Base-by-base conservation (phyloP, 2,113 vertebrate genomes). In the Oreochromis tanganicae region DNA sequence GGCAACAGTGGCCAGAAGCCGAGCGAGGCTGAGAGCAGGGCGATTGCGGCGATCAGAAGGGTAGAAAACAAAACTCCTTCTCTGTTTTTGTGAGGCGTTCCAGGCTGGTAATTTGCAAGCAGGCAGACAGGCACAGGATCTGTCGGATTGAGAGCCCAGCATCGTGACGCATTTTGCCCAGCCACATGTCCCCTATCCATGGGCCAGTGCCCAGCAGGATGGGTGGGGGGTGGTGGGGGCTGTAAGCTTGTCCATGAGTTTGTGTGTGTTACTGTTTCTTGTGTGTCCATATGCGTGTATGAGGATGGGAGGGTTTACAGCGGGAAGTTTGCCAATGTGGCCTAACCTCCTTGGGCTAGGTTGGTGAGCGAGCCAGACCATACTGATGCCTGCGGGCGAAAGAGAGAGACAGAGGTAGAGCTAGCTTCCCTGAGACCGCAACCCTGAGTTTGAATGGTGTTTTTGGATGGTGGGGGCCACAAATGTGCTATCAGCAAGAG, bases 151-250 rank as follows among this genome's bases (percentile, higher is more conserved):
- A 91, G 84, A 92, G 94, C 92, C 90, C 92, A 87, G 92, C 92
- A 90, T 93, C 78, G 85, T 96, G 96, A 96, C 94, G 94, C 95
- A 96, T 95, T 93, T 96, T 36, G 55, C 92, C 92, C 87, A 81
- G 88, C 92, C 96, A 96, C 96, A 95, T 96, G 95, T 93, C 93
- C 88, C 85, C 81, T 87, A 83, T 90, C 93, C 89, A 66, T 61
- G 87, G 94, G 91, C 94, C 92, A 92, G 90, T 29, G 73, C 85
- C 89, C 88, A 89, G 91, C 86, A 87, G 90, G 92, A 88, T 34
- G 19, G 78, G 7, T 34, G 48, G 73, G n/a, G 38, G 2, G 59
- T 14, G 59, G 13, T 21, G 61, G 29, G 84, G 78, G 79, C 80
- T 55, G 83, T 24, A 63, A 91, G 87, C 83, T 55, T 84, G 84